Evolutionary conservation across 2,888 invertebrate genomes (phyloP), one percentile per base, ranked within the genome.

Genomic region (Euplagia quadripunctaria): DNA sequence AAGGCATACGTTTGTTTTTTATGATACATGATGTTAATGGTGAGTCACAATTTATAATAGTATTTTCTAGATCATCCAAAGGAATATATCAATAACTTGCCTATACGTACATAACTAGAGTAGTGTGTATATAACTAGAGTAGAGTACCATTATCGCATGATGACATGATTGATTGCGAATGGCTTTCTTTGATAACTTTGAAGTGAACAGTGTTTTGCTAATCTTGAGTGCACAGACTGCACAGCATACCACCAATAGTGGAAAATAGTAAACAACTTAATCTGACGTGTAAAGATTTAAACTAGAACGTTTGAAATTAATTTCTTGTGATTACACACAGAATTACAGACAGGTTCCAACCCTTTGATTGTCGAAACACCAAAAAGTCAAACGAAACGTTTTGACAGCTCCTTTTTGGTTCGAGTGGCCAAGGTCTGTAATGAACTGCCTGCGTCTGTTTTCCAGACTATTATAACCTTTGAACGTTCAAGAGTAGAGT

Each of bases 41-140:
- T 51, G 66, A 66, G 66, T 66, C 66, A 66, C 52, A 20, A 71
- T 42, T 65, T 51, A 65, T 61, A 41, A 65, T 20, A 49, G 31
- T 51, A 51, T 66, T 66, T 51, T 66, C 49, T 49, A 66, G 66
- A 66, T 51, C 66, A 3, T 46, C 6, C 9, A 46, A 46, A 46
- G 43, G 4, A 46, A 46, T 6, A 46, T 46, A 46, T 46, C 9
- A 14, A 61, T 61, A 61, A 31, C 5, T 61, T 6, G 61, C 14
- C 61, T 31, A 61, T 61, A 12, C 6, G 12, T 49, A 49, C 31
- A 31, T 12, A 20, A 58, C 55, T 46, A 46, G 43, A 1, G 31
- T 61, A 31, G 31, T n/a, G 2, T 58, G 12, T 20, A 58, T 58
- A 20, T 12, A 20, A 58, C 55, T 46, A 46, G 43, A 1, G 31